Evolutionary conservation across 2,797 vertebrate genomes (phyloP), one percentile per base, ranked within the genome.

Genomic region (Pterois miles): DNA sequence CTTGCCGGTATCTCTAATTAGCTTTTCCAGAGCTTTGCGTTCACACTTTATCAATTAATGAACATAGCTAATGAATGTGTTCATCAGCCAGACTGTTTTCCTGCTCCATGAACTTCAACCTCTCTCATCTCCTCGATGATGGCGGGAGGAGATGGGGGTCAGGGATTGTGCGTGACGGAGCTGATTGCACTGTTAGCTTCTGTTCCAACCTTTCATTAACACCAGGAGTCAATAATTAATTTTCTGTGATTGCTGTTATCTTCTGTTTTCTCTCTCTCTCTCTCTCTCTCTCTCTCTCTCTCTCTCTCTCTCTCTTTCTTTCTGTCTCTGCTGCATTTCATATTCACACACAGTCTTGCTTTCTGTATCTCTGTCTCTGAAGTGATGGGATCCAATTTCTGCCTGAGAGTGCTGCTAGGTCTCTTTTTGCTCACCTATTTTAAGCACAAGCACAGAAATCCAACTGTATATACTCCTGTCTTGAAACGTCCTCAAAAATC

Each of bases 191-290:
- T 64, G 83, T 91, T 93, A 86, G 88, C 91, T 90, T 90, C 74
- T 88, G 73, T 88, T 77, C 81, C 87, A 92, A 92, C 88, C 91
- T 87, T 82, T 91, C 86, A 94, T 94, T 94, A 93, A 91, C 89
- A 93, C 88, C 85, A 83, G 78, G 79, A 88, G 83, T 89, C 91
- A 90, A 87, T 91, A 87, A 90, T 94, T 91, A 83, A 93, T 93
- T 92, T 83, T 86, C 83, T 86, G 78, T 91, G 89, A 93, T 94
- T 93, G 88, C 87, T 83, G 84, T 92, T 91, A 92, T 94, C 91
- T 86, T 80, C 54, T 80, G 40, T 82, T 86, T 74, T 86, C 77
- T 31, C 29, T 71, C 43, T 76, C 43, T 25, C 76, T 38, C 27
- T 64, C 18, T 56, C 67, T 43, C 20, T 54, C 40, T 25, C 20